Base-by-base conservation (phyloP, 2,888 invertebrate genomes). In the Acrocyrtus sp. region DNA sequence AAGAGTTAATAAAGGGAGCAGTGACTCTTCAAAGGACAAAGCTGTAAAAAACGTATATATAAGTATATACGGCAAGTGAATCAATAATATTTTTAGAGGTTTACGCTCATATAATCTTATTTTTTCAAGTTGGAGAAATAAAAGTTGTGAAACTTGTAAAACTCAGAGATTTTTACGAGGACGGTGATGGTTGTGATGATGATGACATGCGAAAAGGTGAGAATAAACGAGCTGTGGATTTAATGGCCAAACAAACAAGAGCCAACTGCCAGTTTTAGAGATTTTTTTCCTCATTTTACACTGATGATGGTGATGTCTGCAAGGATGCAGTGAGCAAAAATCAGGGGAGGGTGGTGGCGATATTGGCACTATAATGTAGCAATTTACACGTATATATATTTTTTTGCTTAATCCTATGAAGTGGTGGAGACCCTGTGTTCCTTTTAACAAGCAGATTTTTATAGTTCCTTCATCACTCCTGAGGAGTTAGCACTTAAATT, bases 221-320 rank as follows among this genome's bases (percentile, higher is more conserved):
- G 58, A 68, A 68, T 68, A 60, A 60, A 68, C 54, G 60, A 61
- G 68, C 68, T 68, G 15, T 34, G 34, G 34, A 34, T 34, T 34
- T 34, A 34, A 34, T 34, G 34, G 12, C 34, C 34, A 34, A 34
- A 34, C 34, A 34, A 34, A 34, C 34, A 34, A 34, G 34, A 34
- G 34, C 22, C 58, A 58, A 51, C 5, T 24, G 8, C 51, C 15
- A 51, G 21, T 51, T 51, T 19, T 50, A 27, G 53, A 53, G 8
- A 54, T 34, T 34, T 51, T 54, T 26, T 27, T 34, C 12, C 54
- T 17, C 19, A 45, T 5, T 45, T n/a, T 45, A 45, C 12, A 45
- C 19, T 45, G n/a, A n/a, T n/a, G n/a, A n/a, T n/a, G n/a, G n/a
- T n/a, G n/a, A n/a, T n/a, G n/a, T n/a, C n/a, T n/a, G n/a, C n/a